These are phyloP conservation scores for Diorhabda carinulata DNA, from an alignment of 1,140 invertebrate species.

Conservation along the genomic window DNA sequence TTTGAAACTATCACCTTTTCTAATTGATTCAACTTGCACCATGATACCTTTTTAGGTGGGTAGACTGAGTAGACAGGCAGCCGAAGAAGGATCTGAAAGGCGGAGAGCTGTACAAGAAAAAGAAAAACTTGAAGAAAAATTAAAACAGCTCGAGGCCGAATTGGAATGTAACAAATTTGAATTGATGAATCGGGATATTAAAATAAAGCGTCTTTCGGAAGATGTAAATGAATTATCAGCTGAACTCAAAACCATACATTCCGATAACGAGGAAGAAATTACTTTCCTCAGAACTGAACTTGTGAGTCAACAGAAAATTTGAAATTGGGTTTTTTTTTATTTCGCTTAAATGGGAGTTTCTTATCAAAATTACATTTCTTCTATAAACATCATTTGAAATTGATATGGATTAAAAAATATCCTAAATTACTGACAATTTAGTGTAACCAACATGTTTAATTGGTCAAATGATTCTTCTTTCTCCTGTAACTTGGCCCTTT, in stretches of 20 bases:
- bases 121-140: constrained; percentile 59
- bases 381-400: no score
- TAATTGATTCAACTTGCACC: neutral
- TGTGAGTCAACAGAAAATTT: constrained; percentile 56
- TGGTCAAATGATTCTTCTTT: no score
- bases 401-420: no score
- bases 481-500: no score
- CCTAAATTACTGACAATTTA: no score
- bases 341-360: no score
- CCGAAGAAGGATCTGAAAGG: constrained; percentile 73
- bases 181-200: constrained; percentile 66
- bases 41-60: constrained; percentile 54
- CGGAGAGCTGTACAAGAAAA: constrained; percentile 69
- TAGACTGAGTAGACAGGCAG: constrained; percentile 71
- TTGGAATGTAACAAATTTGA: constrained; percentile 67
- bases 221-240: constrained; percentile 62
- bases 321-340: neutral
- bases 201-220: constrained; percentile 56
- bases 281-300: constrained; percentile 60
- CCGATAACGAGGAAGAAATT: constrained; percentile 60
- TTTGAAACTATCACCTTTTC: neutral
- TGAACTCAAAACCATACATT: constrained; percentile 58
- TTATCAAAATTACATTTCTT: no score
- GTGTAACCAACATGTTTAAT: no score
- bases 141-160: constrained; percentile 63